Percentiles rank a stretch among this genome's conserved stretches.
Conservation (phyloP, 2,113 vertebrate species). For the Eublepharis macularius region DNA sequence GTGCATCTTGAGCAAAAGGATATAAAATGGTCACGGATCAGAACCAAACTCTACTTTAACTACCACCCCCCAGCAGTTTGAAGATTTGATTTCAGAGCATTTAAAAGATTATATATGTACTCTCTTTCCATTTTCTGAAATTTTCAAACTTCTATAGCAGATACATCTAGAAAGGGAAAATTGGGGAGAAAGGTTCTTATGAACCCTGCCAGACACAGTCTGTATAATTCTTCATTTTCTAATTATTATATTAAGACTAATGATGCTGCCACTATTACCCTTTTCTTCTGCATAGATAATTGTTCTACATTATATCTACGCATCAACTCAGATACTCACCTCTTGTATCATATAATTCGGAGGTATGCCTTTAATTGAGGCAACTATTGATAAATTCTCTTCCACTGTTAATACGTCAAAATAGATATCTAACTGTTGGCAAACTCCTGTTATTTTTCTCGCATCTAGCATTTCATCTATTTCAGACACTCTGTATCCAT, state of each 20-base stretch:
- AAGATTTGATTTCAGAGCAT: background rate
- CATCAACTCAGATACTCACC: slow-evolving; percentile 66
- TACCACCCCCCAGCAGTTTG: background rate
- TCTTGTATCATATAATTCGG: slow-evolving; percentile 83
- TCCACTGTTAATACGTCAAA: slow-evolving; percentile 95
- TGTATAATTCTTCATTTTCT: too few relatives aligned
- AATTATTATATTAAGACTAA: too few relatives aligned
- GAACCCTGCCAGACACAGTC: too few relatives aligned
- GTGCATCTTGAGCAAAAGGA: background rate
- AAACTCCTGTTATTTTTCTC: slow-evolving; percentile 91
- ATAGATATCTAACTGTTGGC: slow-evolving; percentile 94
- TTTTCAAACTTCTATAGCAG: background rate
- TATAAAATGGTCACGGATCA: background rate
- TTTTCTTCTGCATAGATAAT: background rate
- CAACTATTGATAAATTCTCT: slow-evolving; percentile 94
- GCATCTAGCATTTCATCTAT: slow-evolving; percentile 89
- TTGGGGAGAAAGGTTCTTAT: too few relatives aligned
- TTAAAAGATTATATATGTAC: background rate
- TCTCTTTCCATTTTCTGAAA: background rate
- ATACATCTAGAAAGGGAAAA: too few relatives aligned
- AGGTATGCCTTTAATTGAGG: slow-evolving; percentile 92
- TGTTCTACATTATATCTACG: too few relatives aligned
- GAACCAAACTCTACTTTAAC: background rate
- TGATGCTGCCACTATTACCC: background rate
- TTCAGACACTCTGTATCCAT: slow-evolving; percentile 87